Conservation (phyloP, 2,113 vertebrate species). For the Polypterus senegalus region DNA sequence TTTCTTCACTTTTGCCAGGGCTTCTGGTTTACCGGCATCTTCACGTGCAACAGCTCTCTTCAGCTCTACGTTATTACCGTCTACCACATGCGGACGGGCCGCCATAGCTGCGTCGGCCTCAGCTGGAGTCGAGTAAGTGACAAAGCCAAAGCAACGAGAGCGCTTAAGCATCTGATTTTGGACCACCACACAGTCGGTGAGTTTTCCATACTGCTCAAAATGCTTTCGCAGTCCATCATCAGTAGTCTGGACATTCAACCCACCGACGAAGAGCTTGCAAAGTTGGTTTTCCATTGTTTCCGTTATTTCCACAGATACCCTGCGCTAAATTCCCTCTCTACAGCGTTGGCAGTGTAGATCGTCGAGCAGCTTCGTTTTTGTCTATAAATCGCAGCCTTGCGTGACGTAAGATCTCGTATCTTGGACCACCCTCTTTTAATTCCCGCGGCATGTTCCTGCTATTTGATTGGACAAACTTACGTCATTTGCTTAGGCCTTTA, state of each 20-base stretch:
- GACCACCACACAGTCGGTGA: slow-evolving; percentile 74
- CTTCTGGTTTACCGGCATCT: slow-evolving; percentile 79
- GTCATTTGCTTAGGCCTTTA: too few relatives aligned
- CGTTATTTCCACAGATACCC: too few relatives aligned
- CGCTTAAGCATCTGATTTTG: slow-evolving; percentile 71
- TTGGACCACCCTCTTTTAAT: background rate
- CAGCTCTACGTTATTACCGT: slow-evolving; percentile 81
- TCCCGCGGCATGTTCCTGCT: background rate
- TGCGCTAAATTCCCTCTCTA: too few relatives aligned
- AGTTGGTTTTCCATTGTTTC: slow-evolving; percentile 87
- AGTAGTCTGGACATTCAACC: slow-evolving; percentile 87
- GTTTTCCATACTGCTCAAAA: slow-evolving; percentile 84
- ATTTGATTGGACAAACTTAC: too few relatives aligned
- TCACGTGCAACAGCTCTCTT: slow-evolving; percentile 86
- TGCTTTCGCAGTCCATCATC: slow-evolving; percentile 83
- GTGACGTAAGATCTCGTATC: background rate
- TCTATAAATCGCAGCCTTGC: background rate
- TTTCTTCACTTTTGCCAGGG: slow-evolving; percentile 91
- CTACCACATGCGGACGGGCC: slow-evolving; percentile 79
- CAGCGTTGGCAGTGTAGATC: background rate
- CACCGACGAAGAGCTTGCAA: slow-evolving; percentile 92
- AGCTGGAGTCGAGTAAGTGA: slow-evolving; percentile 78
- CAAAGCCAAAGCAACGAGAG: slow-evolving; percentile 87
- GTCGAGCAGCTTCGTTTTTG: background rate
- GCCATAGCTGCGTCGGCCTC: slow-evolving; percentile 88